Percentiles rank a stretch among this genome's conserved stretches.
These are phyloP conservation scores for Neolamprologus devosi DNA, from an alignment of 2,113 vertebrate genomes.

Conservation along the genomic window DNA sequence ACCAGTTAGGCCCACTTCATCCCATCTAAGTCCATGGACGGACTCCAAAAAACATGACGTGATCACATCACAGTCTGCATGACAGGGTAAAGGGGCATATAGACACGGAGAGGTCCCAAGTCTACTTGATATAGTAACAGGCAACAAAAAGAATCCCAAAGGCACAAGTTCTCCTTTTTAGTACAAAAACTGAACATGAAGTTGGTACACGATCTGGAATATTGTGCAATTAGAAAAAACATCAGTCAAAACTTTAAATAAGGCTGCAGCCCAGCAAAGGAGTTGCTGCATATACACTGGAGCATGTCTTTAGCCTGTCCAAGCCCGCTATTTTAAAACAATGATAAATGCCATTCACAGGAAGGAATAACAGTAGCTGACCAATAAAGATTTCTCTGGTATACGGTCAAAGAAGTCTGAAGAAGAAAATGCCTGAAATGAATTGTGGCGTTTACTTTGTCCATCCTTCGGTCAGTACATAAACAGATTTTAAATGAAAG, in stretches of 20 bases:
- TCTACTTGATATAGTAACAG: neutral
- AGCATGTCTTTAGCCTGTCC: neutral
- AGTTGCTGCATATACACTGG: too few species aligned
- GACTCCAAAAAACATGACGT: neutral
- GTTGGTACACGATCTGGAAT: neutral
- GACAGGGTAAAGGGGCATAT: neutral
- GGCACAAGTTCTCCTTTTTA: neutral
- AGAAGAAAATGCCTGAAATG: slow-evolving; percentile 13
- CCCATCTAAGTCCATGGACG: neutral
- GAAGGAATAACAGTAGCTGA: neutral
- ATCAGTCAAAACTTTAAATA: neutral
- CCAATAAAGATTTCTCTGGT: neutral
- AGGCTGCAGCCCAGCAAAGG: neutral
- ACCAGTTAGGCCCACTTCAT: neutral
- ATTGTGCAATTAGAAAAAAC: neutral
- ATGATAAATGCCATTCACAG: neutral
- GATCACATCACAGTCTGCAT: neutral
- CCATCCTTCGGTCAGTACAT: neutral
- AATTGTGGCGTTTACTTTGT: neutral
- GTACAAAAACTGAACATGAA: neutral
- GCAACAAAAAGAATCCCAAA: neutral
- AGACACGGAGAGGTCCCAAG: neutral
- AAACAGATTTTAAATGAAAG: slow-evolving; percentile 23
- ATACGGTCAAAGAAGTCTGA: neutral
- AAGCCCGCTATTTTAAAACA: neutral